phyloP scores from a whole-genome alignment of 2,888 invertebrate genomes.

The Meganola albula region DNA sequence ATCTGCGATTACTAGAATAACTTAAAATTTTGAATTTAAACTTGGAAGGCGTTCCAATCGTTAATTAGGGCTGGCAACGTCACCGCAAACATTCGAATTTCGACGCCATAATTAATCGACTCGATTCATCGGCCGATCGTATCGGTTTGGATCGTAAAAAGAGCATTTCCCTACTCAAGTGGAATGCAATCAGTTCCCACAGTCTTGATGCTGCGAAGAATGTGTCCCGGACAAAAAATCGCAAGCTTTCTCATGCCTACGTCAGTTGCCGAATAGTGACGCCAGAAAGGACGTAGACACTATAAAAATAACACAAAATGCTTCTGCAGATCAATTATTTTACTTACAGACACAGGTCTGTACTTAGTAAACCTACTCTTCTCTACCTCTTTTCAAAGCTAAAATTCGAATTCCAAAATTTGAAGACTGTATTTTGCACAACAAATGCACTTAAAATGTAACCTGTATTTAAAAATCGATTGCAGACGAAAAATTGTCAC shows the following conservation, averaged over 20 bases:
- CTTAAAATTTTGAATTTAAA: slow-evolving; percentile 31
- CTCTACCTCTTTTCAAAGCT: too few relatives aligned
- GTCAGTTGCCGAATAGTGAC: slow-evolving; percentile 49
- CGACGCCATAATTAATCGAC: slow-evolving; percentile 58
- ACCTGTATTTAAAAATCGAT: slow-evolving; percentile 78
- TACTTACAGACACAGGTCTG: too few relatives aligned
- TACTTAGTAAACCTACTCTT: too few relatives aligned
- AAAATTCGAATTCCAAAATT: too few relatives aligned
- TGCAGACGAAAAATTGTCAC: slow-evolving; percentile 77
- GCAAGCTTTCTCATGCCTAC: slow-evolving; percentile 69
- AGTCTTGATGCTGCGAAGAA: slow-evolving; percentile 60
- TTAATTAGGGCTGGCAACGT: slow-evolving; percentile 52
- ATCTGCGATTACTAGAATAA: slow-evolving; percentile 23
- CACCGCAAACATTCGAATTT: slow-evolving; percentile 50
- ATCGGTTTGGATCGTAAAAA: slow-evolving; percentile 59
- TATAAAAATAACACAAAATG: slow-evolving; percentile 19
- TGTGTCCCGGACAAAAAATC: slow-evolving; percentile 64
- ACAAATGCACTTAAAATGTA: too few relatives aligned
- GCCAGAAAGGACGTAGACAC: slow-evolving; percentile 32
- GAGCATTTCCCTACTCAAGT: slow-evolving; percentile 57
- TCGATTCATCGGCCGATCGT: slow-evolving; percentile 62
- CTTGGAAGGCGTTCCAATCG: slow-evolving; percentile 27
- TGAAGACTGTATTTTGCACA: too few relatives aligned
- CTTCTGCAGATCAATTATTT: too few relatives aligned
- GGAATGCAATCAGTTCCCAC: slow-evolving; percentile 75